Base-by-base conservation (phyloP, 2,888 invertebrate genomes). In the Netelia fuscicornis region DNA sequence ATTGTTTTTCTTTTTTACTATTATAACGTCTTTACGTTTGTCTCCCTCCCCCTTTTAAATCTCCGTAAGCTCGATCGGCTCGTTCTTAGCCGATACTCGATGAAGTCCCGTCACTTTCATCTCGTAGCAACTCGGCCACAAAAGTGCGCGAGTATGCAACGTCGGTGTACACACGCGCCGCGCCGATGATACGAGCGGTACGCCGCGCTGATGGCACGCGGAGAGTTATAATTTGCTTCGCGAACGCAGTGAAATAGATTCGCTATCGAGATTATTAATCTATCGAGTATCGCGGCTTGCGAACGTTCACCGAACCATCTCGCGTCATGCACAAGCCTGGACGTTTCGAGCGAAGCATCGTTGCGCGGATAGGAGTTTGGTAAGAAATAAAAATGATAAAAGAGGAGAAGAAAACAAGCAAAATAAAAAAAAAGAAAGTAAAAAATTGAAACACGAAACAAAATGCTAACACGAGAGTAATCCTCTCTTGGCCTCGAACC, bases 231-330 rank as follows among this genome's bases (percentile, higher is more conserved):
- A 77, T 82, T 82, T 77, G 81, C 74, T 30, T 30, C 70, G 60
- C 74, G 54, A 68, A 76, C 71, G 76, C 56, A 30, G 48, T 64
- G 70, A 37, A 58, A 71, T 64, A 76, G 56, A 76, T 64, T 70
- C 54, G 20, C 76, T 58, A 72, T 78, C 71, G 65, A 67, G 60
- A 83, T 83, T 72, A 72, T 83, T 83, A 83, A 82, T 77, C 71
- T 62, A 64, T 71, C 23, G 70, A 37, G 62, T 11, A 68, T 67
- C 67, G 37, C 8, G 42, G 68, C 52, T 54, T 30, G 30, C 30
- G 23, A 70, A 52, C 67, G 58, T 54, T 68, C 25, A 60, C 17
- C 71, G 56, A 60, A 60, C 68, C 48, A 60, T 75, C 70, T 70
- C 68, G 60, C 17, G 25, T 76, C 60, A 64, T 70, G 42, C 13